phyloP scores from a whole-genome alignment of 53 echinoderm and acorn worm genomes.

The Arbacia lixula region DNA sequence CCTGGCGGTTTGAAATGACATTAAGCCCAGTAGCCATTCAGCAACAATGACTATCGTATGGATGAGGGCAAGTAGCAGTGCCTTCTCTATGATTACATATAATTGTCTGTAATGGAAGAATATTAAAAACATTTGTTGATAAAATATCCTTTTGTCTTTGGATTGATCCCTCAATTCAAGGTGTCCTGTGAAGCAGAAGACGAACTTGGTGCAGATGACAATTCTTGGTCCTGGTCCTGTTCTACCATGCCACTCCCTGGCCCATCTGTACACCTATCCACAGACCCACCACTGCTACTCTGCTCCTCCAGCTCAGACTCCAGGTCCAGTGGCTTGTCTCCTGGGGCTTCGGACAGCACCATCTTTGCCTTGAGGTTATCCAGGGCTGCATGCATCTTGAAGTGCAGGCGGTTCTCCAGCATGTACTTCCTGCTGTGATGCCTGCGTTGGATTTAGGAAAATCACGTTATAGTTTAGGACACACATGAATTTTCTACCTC shows the following conservation, averaged over 20 bases:
- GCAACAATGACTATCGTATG: too few relatives aligned
- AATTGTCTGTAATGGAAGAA: too few relatives aligned
- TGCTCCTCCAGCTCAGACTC: background rate
- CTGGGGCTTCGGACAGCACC: constrained; percentile 1
- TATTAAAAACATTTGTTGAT: background rate
- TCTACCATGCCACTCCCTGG: background rate
- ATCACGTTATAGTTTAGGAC: too few relatives aligned
- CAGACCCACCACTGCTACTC: background rate
- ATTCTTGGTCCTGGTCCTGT: background rate
- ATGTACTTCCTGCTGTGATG: constrained; percentile 87
- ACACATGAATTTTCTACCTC: too few relatives aligned
- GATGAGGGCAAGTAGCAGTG: too few relatives aligned
- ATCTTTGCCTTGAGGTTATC: constrained; percentile 73
- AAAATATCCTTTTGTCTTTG: background rate
- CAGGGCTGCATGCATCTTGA: constrained; percentile 91
- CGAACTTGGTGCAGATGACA: constrained; percentile 32
- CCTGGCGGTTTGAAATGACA: too few relatives aligned
- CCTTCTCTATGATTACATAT: too few relatives aligned
- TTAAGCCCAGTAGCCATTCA: too few relatives aligned
- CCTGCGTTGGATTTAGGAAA: too few relatives aligned
- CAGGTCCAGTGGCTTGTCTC: background rate
- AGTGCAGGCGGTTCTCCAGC: constrained; percentile 90
- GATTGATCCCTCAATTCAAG: background rate
- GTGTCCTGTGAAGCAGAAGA: constrained; percentile 13
- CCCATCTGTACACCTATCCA: background rate